A percentile compares a stretch with the other conserved stretches of the same genome.
Conservation (phyloP, 1,140 invertebrate species). For the Achroia grisella region DNA sequence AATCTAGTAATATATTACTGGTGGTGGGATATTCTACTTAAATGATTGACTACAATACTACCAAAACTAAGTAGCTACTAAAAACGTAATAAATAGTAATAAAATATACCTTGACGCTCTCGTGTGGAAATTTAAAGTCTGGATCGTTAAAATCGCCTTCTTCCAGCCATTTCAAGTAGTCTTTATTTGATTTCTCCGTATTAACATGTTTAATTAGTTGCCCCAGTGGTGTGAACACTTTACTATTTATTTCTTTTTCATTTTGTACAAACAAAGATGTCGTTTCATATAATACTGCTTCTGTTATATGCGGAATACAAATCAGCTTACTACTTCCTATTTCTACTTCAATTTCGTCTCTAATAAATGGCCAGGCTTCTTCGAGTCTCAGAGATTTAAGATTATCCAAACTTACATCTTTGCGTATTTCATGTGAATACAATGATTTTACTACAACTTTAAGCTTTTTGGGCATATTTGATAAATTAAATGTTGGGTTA, state of each 20-base stretch:
- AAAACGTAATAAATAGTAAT: neutral
- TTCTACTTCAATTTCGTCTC: slow-evolving; percentile 70
- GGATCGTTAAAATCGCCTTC: slow-evolving; percentile 50
- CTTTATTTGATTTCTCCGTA: slow-evolving; percentile 49
- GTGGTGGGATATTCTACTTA: no score
- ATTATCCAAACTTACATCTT: slow-evolving; percentile 63
- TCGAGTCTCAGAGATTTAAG: slow-evolving; percentile 66
- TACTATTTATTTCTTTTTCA: slow-evolving; percentile 58
- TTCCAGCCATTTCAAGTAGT: slow-evolving; percentile 57
- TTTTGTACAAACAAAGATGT: slow-evolving; percentile 64
- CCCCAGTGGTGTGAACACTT: slow-evolving; percentile 65
- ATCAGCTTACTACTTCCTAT: slow-evolving; percentile 65
- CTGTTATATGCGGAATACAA: slow-evolving; percentile 70
- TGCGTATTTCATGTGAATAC: slow-evolving; percentile 67
- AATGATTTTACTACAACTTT: slow-evolving; percentile 68
- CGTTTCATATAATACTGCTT: slow-evolving; percentile 63
- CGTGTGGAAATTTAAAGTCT: slow-evolving; percentile 68
- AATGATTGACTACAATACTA: no score
- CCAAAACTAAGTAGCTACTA: no score
- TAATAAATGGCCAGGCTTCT: slow-evolving; percentile 71
- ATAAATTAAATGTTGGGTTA: slow-evolving; percentile 6
- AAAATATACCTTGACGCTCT: slow-evolving; percentile 64
- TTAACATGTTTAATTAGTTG: slow-evolving; percentile 60
- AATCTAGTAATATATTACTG: no score
- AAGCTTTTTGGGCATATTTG: slow-evolving; percentile 70